Base-by-base conservation (phyloP, 2,797 vertebrate species). In the Meda fulgida region DNA sequence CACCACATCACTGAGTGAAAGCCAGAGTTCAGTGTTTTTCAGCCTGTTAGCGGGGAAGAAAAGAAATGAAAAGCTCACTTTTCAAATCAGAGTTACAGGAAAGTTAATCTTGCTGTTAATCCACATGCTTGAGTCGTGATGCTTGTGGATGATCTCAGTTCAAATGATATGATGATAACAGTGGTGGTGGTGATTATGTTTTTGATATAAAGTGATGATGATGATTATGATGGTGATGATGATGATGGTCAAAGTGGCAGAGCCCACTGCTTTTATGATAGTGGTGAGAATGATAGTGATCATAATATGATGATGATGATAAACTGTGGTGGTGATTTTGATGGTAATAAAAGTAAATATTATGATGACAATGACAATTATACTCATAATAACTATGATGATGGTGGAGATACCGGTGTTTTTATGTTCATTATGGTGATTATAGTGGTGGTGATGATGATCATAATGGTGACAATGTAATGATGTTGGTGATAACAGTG, bases 51-150 rank as follows among this genome's bases (percentile, higher is more conserved):
- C 7, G 18, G 18, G 36, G 13, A 43, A 78, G 36, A 40, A 58
- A 71, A 29, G 6, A 31, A 58, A 71, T n/a, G 34, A 48, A 46
- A 81, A 70, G 31, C 34, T 19, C 34, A 38, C 4, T 14, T 43
- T 81, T 60, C 16, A 58, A 71, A 14, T 29, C 80, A 81, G 51
- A 29, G 40, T 46, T 46, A 34, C 46, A 75, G 23, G 65, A 36
- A 10, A 31, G 19, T 11, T 14, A 18, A 34, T 53, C 53, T 40
- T 46, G n/a, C 23, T 78, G 77, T 46, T 60, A 65, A 26, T 29
- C 23, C 36, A 63, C 36, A 16, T 36, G 48, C 31, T 60, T 46
- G n/a, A 72, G 8, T 31, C 16, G 18, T 29, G 21, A 36, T 23
- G 19, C 34, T 38, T 38, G 21, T 38, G 21, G 34, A 38, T 38